Evolutionary conservation across 2,113 vertebrate genomes (phyloP).

Genomic region (Chaetura pelagica): DNA sequence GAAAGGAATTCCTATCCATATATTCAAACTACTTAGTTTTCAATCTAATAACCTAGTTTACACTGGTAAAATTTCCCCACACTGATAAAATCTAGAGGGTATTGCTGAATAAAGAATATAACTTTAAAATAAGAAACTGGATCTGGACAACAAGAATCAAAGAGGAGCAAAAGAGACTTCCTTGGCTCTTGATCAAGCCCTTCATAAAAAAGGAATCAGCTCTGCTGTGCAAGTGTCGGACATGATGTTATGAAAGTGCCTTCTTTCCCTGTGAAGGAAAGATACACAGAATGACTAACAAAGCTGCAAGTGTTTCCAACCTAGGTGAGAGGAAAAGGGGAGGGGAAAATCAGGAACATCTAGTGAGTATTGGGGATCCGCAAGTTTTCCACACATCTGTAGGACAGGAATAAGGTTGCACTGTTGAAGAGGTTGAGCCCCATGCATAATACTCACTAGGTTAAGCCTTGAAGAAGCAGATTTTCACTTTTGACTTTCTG

Average conservation of each 20-base stretch:
- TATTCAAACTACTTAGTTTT: background rate
- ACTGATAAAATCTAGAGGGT: background rate
- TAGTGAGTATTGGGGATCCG: background rate
- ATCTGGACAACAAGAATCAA: background rate
- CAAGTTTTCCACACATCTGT: background rate
- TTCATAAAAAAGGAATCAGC: conserved; percentile 19
- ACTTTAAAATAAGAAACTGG: background rate
- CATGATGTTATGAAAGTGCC: background rate
- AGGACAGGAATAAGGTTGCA: background rate
- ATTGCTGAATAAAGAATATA: background rate
- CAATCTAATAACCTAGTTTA: conserved; percentile 9
- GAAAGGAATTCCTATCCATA: background rate
- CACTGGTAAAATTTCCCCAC: background rate
- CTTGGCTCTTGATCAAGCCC: background rate
- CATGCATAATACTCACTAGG: background rate
- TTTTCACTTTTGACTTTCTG: background rate
- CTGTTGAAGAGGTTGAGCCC: background rate
- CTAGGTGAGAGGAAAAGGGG: background rate
- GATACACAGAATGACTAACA: background rate
- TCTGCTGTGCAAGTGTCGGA: background rate
- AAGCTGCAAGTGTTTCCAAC: background rate
- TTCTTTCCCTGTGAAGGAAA: background rate
- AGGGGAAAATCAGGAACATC: background rate
- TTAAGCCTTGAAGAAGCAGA: background rate
- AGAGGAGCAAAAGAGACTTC: background rate